Base-by-base conservation (phyloP, 2,888 invertebrate genomes). In the Lepidonotus clava region DNA sequence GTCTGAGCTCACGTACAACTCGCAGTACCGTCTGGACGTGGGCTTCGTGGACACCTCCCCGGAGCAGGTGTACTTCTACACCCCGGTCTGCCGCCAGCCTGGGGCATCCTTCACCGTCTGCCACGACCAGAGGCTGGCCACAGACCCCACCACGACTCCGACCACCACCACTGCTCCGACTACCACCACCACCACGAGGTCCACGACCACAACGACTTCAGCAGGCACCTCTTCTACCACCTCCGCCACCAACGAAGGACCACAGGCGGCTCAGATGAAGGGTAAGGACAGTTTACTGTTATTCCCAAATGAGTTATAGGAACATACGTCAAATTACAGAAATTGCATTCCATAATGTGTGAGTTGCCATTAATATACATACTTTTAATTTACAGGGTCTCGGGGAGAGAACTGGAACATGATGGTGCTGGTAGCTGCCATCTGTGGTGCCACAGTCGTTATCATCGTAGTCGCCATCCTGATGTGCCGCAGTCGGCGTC, bases 21-120 rank as follows among this genome's bases (percentile, higher is more conserved):
- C 71, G 38, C 71, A 38, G 36, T 71, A 71, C 71, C 71, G 71
- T 14, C 71, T 71, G 36, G 34, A 71, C 38, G 71, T 71, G 71
- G 14, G n/a, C 8, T 34, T 71, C 18, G 34, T 18, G 36, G 71
- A 38, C 8, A 24, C 2, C 1, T 18, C 4, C 5, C 71, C 71
- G 4, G 36, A 71, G 38, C 71, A 71, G 71, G 36, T 71, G 36
- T 8, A 2, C 71, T 71, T 71, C 71, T 71, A 71, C 71, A 71
- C 71, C 4, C 71, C 71, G 36, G 38, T 34, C n/a, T 71, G 71
- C 38, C 4, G 1, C 34, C 34, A n/a, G 21, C 71, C 71, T 6
- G 38, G 0, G 36, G 1, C 2, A 4, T 2, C 14, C 38, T 71
- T 71, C 24, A 71, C 71, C 21, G 36, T 36, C 36, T 71, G 71